A percentile compares a stretch with the other conserved stretches of the same genome.
Evolutionary conservation across 2,888 invertebrate species (phyloP).

Genomic region (Frankliniella fusca): DNA sequence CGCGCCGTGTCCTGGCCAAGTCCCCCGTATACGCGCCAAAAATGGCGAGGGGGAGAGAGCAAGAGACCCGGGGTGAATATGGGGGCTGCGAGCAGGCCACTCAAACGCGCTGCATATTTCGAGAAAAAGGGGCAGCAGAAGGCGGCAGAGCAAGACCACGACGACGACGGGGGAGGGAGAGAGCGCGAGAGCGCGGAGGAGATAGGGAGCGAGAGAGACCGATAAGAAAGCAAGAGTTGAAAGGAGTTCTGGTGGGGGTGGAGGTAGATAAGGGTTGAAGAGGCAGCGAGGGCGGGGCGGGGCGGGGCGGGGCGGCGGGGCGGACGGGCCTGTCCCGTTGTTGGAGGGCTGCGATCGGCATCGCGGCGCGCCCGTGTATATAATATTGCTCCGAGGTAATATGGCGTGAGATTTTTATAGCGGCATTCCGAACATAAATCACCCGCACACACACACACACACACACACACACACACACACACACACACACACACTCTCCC

Average conservation of each 20-base stretch:
- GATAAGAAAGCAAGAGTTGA: no score
- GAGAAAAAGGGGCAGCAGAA: background rate
- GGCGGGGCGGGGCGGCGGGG: no score
- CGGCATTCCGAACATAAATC: conserved; percentile 9
- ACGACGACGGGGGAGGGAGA: background rate
- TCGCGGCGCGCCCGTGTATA: background rate
- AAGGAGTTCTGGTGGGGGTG: no score
- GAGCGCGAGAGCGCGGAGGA: background rate
- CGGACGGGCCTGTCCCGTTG: no score
- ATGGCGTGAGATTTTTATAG: conserved; percentile 23
- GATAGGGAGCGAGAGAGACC: background rate
- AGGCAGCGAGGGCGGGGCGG: no score
- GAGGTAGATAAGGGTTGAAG: no score
- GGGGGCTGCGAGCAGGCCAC: no score
- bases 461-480: background rate
- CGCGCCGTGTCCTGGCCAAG: no score
- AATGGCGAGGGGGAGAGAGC: no score
- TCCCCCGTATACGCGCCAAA: no score
- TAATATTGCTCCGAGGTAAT: conserved; percentile 23
- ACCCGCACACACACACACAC: background rate
- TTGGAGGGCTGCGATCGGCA: background rate
- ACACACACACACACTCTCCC: no score
- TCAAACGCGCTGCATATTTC: conserved; percentile 2
- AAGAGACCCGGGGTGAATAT: no score
- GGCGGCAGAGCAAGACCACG: background rate